These are phyloP conservation scores for Pelusios castaneus DNA, from an alignment of 2,113 vertebrate genomes.

Conservation along the genomic window DNA sequence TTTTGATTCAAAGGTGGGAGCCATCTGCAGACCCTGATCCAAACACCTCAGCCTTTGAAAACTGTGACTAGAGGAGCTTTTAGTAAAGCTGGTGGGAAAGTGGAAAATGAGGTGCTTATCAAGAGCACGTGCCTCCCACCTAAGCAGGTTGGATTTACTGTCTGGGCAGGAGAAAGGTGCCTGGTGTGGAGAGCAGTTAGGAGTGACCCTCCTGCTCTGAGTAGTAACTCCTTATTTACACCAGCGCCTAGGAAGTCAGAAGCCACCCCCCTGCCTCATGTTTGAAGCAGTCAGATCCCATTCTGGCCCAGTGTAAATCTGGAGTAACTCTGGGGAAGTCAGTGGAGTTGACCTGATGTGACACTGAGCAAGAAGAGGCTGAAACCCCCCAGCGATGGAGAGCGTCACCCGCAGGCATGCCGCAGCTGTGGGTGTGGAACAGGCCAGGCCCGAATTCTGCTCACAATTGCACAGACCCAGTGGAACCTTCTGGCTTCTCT, in stretches of 20 bases:
- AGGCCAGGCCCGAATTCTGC: background rate
- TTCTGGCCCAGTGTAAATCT: background rate
- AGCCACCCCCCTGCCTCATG: background rate
- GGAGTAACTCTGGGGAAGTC: background rate
- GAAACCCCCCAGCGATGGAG: background rate
- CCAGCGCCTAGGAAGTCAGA: background rate
- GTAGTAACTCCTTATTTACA: background rate
- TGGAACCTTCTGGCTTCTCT: no score
- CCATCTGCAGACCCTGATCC: background rate
- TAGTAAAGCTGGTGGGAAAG: background rate
- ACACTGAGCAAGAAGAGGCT: background rate
- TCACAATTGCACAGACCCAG: background rate
- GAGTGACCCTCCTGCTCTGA: background rate
- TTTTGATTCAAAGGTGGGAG: background rate
- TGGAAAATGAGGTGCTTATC: background rate
- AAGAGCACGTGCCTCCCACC: background rate
- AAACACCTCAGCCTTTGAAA: background rate
- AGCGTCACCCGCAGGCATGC: background rate
- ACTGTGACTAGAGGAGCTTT: background rate
- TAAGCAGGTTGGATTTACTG: background rate
- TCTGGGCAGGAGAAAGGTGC: background rate
- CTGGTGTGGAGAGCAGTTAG: background rate
- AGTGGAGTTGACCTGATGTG: background rate
- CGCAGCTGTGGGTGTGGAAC: background rate
- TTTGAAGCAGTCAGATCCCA: no score